Conservation (phyloP, 1,140 invertebrate genomes). For the Laupala kohalensis region DNA sequence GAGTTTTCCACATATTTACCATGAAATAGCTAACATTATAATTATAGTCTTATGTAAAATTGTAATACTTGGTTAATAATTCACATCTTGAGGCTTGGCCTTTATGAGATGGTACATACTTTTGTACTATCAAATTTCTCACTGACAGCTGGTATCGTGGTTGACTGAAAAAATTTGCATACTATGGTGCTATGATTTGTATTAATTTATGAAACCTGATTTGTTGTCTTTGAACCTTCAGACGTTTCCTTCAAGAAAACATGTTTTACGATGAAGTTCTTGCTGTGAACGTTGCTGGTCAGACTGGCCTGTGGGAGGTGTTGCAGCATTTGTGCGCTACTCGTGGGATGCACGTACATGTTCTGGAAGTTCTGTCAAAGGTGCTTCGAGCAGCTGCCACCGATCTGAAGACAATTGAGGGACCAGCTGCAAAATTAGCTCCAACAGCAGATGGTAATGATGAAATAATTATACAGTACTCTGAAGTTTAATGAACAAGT, state of each 20-base stretch:
- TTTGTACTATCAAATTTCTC: too few relatives aligned
- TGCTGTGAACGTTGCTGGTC: constrained; percentile 46
- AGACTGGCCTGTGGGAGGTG: constrained; percentile 46
- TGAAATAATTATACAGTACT: too few relatives aligned
- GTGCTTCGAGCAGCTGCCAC: not conserved
- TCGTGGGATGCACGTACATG: constrained; percentile 39
- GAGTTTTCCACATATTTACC: too few relatives aligned
- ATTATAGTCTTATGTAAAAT: too few relatives aligned
- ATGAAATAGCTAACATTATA: too few relatives aligned
- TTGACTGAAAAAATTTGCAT: too few relatives aligned
- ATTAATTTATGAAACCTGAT: not conserved
- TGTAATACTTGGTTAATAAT: too few relatives aligned
- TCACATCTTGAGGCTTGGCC: too few relatives aligned
- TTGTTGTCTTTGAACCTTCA: not conserved
- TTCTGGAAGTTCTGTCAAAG: constrained; percentile 10
- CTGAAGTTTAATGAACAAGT: too few relatives aligned
- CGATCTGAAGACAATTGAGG: constrained; percentile 10
- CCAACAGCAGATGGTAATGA: not conserved
- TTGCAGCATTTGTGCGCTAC: constrained; percentile 41
- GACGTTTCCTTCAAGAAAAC: constrained; percentile 47
- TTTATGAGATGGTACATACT: too few relatives aligned
- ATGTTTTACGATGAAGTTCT: constrained; percentile 53
- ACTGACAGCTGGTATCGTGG: too few relatives aligned
- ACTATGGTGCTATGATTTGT: not conserved
- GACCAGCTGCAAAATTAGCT: not conserved